Evolutionary conservation across 2,888 invertebrate species (phyloP), one percentile per base, ranked within the genome.

Genomic region (Tuberolachnus salignus): DNA sequence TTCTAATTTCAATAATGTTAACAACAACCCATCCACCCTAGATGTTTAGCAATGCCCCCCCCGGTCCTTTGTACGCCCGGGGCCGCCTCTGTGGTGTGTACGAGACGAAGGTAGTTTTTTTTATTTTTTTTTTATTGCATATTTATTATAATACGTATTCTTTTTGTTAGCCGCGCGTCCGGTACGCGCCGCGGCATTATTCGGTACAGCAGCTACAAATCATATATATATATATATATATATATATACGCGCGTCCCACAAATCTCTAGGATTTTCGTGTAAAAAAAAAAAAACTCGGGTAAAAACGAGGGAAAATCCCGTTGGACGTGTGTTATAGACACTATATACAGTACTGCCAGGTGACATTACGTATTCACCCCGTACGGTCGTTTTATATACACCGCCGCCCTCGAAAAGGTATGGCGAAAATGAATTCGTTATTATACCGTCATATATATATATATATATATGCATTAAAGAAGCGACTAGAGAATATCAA

Each of bases 81-180:
- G n/a, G n/a, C n/a, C n/a, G n/a, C n/a, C n/a, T n/a, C n/a, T n/a
- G n/a, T n/a, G n/a, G n/a, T n/a, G n/a, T n/a, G n/a, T n/a, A n/a
- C n/a, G n/a, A 34, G 0, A 11, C 16, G 34, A 10, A 23, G 23
- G 46, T 26, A 4, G 26, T 51, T 13, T 34, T 9, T 26, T n/a
- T 51, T 61, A 34, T 69, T 72, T 26, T 61, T 55, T 61, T 72
- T 73, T 63, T 73, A 61, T 61, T 72, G 72, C 61, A 72, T 61
- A 72, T 73, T 73, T 73, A 73, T 73, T 73, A 73, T 73, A 61
- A 73, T n/a, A n/a, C 61, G 61, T 73, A 73, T 73, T 73, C 72
- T 73, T 73, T 73, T 73, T 73, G 72, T 73, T 73, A 6, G 26
- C 19, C 26, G 49, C 49, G 34, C 3, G 61, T 61, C 59, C 46